Evolutionary conservation across 2,113 vertebrate genomes (phyloP).

Genomic region (Coreoperca whiteheadi): DNA sequence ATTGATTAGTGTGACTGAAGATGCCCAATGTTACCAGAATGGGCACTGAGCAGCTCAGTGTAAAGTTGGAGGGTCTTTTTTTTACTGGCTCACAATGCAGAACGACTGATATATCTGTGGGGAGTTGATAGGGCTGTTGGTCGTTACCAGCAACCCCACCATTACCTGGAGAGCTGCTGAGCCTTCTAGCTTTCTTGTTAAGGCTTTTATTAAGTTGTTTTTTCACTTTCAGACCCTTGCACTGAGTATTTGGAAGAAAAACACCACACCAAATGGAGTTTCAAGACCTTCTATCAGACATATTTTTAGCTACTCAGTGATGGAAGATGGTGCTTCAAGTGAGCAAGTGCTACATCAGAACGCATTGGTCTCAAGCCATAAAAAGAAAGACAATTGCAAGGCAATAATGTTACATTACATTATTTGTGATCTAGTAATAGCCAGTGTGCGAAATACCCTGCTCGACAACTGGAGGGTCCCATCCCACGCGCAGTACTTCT

Average conservation of each 20-base stretch:
- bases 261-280: neutral
- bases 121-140: constrained; percentile 17
- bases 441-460: neutral
- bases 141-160: constrained; percentile 19
- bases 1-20: neutral
- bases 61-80: neutral
- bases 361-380: neutral
- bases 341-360: neutral
- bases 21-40: neutral
- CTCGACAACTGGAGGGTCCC: neutral
- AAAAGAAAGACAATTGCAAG: neutral
- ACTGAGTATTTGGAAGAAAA: constrained; percentile 10
- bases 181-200: constrained; percentile 12
- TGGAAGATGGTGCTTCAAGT: neutral
- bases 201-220: constrained; percentile 10
- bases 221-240: neutral
- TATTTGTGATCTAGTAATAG: neutral
- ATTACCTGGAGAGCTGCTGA: constrained; percentile 21
- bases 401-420: neutral
- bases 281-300: neutral
- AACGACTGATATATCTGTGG: neutral
- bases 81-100: neutral
- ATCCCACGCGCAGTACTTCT: neutral
- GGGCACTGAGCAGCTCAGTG: neutral
- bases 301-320: neutral